Evolutionary conservation across 1,140 invertebrate genomes (phyloP).

Genomic region (Apolygus lucorum): DNA sequence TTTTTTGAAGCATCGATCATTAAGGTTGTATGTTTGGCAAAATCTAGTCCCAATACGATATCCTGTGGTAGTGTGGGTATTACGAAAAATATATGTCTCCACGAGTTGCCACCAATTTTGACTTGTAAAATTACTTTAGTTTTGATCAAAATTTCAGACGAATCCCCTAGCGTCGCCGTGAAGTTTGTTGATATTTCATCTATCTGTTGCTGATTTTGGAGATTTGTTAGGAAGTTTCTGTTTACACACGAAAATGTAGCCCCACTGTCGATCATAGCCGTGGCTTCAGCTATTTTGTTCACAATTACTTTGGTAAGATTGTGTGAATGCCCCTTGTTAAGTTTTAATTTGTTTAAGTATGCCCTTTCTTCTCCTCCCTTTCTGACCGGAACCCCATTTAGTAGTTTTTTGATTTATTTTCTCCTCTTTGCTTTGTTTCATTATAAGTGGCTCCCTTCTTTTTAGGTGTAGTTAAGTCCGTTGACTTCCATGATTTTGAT

Average conservation of each 20-base stretch:
- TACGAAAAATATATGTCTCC: not conserved
- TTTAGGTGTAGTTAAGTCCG: too few relatives aligned
- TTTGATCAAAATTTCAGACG: not conserved
- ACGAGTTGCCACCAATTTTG: not conserved
- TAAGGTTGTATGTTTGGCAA: not conserved
- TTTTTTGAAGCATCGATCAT: not conserved
- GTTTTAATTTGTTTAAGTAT: not conserved
- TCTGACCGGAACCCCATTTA: not conserved
- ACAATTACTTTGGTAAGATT: not conserved
- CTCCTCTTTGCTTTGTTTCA: not conserved
- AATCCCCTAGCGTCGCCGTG: not conserved
- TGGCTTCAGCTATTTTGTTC: not conserved
- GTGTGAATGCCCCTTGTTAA: not conserved
- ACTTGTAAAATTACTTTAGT: not conserved
- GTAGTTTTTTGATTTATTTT: not conserved
- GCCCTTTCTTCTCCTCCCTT: not conserved
- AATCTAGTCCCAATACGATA: not conserved
- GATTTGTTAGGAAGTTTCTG: not conserved
- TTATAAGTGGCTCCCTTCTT: too few relatives aligned
- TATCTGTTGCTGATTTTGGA: not conserved
- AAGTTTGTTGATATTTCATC: not conserved
- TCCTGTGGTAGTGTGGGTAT: not conserved
- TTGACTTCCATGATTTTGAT: too few relatives aligned
- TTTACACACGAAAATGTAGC: not conserved
- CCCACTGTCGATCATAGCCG: not conserved